Evolutionary conservation across 2,113 vertebrate species (phyloP).

Genomic region (Labeo rohita): DNA sequence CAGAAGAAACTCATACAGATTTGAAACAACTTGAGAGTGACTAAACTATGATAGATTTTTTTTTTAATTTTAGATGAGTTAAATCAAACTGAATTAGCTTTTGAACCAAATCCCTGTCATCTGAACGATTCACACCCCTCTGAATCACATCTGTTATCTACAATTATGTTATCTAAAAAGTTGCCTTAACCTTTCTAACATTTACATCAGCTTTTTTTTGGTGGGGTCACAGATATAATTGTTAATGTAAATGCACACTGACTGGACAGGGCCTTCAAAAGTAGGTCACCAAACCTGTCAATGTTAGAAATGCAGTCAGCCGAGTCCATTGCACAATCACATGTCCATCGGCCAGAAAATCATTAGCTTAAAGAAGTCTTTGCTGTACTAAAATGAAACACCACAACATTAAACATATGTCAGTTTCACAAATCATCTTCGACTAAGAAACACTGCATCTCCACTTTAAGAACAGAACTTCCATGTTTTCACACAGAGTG

Average conservation of each 20-base stretch:
- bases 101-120: not conserved
- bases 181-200: not conserved
- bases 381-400: not conserved
- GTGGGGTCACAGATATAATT: not conserved
- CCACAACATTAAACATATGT: not conserved
- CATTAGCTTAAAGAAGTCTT: not conserved
- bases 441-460: not conserved
- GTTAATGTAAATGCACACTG: not conserved
- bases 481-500: conserved; percentile 11
- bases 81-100: not conserved
- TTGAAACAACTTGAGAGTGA: not conserved
- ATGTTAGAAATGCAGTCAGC: conserved; percentile 3
- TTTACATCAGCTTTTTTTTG: not conserved
- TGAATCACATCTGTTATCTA: not conserved
- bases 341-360: not conserved
- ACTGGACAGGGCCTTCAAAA: conserved; percentile 41
- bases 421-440: not conserved
- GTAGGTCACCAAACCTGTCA: conserved; percentile 48
- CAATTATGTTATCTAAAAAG: not conserved
- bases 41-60: too few relatives aligned
- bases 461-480: not conserved
- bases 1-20: not conserved
- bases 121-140: too few relatives aligned
- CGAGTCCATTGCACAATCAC: conserved; percentile 14
- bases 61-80: not conserved